Evolutionary conservation across 2,113 vertebrate genomes (phyloP), one percentile per base, ranked within the genome.

Genomic region (Junco hyemalis): DNA sequence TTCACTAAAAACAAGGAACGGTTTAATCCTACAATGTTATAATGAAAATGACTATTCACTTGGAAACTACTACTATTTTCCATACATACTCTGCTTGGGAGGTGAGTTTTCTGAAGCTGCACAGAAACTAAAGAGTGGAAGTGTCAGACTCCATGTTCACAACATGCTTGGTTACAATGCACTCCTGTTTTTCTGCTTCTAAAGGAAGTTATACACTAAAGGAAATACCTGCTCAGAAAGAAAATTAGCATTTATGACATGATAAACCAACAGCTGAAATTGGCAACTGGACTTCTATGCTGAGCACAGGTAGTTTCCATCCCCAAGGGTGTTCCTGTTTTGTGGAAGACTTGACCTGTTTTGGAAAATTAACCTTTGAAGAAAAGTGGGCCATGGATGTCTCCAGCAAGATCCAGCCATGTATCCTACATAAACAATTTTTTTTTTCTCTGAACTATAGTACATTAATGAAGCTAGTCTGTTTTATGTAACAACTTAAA

Each of bases 241-340:
- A 74, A 94, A 92, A 92, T 60, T 54, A 95, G 72, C 42, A 83
- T 66, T 66, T 80, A 80, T 66, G 50, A 65, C 47, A 63, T 78
- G 82, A 96, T 94, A 95, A 95, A 94, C 22, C 48, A 86, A 86
- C 81, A 94, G 6, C 71, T 88, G 78, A 19, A 77, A 61, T 24
- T 92, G 82, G 76, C 81, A 82, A 88, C 56, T 29, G 56, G 90
- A 89, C 84, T 70, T 57, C 54, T 61, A 22, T 0, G 0, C 9
- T 53, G 51, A 66, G 26, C 60, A 68, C 28, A 59, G 53, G 76
- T 45, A 95, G 88, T 88, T 94, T 92, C 90, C 88, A 96, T 15
- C 85, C 84, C 90, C 95, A 92, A 90, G 80, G 82, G 68, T 6
- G 1, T 88, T 96, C 77, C 93, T 92, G 79, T 86, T 92, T 66